A percentile compares a stretch with the other conserved stretches of the same genome.
Conservation (phyloP, 2,113 vertebrate genomes). For the Pontoporia blainvillei region DNA sequence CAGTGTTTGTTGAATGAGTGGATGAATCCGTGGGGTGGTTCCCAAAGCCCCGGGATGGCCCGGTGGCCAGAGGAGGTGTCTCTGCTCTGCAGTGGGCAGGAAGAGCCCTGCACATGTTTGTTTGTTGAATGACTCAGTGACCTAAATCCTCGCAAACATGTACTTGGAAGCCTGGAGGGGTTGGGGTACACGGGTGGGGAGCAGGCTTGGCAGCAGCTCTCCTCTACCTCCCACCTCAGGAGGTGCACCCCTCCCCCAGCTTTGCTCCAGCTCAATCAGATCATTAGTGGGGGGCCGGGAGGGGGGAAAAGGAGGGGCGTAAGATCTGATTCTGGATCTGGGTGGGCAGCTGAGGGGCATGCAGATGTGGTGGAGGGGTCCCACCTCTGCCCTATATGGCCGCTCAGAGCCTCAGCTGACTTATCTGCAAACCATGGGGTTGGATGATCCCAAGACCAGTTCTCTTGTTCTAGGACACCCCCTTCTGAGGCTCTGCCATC, state of each 20-base stretch:
- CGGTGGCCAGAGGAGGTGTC: not conserved
- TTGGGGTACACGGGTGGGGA: not conserved
- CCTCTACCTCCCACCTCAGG: not conserved
- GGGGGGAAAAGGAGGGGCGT: too few relatives aligned
- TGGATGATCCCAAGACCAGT: not conserved
- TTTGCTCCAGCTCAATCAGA: not conserved
- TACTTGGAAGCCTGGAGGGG: not conserved
- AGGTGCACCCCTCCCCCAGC: not conserved
- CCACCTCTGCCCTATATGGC: not conserved
- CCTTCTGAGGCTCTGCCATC: not conserved
- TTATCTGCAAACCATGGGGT: not conserved
- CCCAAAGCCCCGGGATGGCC: not conserved
- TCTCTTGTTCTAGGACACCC: not conserved
- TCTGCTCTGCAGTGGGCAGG: not conserved
- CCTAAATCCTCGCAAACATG: not conserved
- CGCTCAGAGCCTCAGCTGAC: not conserved
- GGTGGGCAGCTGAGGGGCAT: not conserved
- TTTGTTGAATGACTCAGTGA: slow-evolving; percentile 27
- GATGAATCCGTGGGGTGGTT: not conserved
- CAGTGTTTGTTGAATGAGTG: not conserved
- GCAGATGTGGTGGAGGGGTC: not conserved
- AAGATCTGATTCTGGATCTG: not conserved
- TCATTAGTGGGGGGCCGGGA: not conserved
- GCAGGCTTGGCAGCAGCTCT: not conserved
- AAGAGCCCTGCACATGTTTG: not conserved